Evolutionary conservation across 1,140 invertebrate species (phyloP).

Genomic region (Ostrea denselamellosa): DNA sequence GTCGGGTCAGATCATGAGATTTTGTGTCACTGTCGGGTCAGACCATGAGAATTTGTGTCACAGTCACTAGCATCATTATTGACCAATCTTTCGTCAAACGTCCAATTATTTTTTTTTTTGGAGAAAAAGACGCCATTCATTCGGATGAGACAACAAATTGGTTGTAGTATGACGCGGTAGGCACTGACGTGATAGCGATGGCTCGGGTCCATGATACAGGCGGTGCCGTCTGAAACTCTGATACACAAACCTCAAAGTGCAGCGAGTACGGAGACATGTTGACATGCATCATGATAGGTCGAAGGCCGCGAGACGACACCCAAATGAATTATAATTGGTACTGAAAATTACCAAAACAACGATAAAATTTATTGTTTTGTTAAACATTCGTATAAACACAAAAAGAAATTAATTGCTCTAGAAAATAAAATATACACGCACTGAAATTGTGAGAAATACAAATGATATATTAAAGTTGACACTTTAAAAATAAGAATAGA

Average conservation of each 20-base stretch:
- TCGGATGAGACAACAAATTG: too few relatives aligned
- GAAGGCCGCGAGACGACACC: slow-evolving; percentile 17
- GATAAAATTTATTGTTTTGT: not conserved
- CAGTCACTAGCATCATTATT: too few relatives aligned
- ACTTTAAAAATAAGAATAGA: not conserved
- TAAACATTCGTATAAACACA: not conserved
- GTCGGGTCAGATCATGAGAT: too few relatives aligned
- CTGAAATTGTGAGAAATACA: not conserved
- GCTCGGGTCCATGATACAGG: too few relatives aligned
- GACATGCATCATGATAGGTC: not conserved
- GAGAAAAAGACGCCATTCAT: too few relatives aligned
- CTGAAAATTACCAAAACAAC: not conserved
- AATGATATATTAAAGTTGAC: not conserved
- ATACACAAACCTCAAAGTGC: not conserved
- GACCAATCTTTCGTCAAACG: too few relatives aligned
- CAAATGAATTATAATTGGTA: slow-evolving; percentile 10
- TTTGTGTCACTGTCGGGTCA: too few relatives aligned
- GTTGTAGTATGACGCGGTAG: too few relatives aligned
- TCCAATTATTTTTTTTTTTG: too few relatives aligned
- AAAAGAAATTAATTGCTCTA: not conserved
- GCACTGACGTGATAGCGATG: too few relatives aligned
- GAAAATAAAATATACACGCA: not conserved
- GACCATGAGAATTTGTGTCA: too few relatives aligned
- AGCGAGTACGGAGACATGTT: not conserved
- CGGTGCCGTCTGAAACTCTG: too few relatives aligned